Evolutionary conservation across 2,113 vertebrate species (phyloP).

Genomic region (Cygnus atratus): DNA sequence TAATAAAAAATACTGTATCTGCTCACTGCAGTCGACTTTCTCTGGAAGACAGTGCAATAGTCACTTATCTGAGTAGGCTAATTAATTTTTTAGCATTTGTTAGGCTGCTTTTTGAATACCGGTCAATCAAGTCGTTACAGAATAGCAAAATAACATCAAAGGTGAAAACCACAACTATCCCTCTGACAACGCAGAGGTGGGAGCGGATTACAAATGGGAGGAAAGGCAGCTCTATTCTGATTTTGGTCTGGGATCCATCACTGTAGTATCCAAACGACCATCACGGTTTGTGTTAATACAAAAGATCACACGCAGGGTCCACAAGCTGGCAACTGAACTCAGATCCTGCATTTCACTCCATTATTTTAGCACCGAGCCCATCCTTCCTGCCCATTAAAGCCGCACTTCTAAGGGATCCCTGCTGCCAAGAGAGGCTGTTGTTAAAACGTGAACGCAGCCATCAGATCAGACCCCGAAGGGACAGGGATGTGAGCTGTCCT

Average conservation of each 20-base stretch:
- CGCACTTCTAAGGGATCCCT: background rate
- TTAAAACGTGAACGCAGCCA: background rate
- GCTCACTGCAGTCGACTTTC: conserved; percentile 48
- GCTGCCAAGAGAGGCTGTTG: background rate
- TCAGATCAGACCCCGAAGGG: background rate
- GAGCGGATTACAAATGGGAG: background rate
- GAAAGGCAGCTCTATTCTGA: background rate
- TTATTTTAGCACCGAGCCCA: background rate
- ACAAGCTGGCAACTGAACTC: background rate
- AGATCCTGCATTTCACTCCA: background rate
- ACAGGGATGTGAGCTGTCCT: background rate
- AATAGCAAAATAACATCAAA: background rate
- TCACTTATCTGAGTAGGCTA: background rate
- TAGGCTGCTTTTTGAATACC: background rate
- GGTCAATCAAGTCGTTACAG: background rate
- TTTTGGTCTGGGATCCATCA: background rate
- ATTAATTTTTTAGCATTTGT: background rate
- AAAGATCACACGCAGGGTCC: background rate
- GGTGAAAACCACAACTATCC: background rate
- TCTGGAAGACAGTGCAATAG: background rate
- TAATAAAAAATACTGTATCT: background rate
- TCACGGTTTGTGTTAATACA: background rate
- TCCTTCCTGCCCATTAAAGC: background rate
- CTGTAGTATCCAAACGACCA: background rate
- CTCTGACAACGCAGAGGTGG: background rate